Evolutionary conservation across 2,113 vertebrate species (phyloP).

Genomic region (Protobothrops mucrosquamatus): DNA sequence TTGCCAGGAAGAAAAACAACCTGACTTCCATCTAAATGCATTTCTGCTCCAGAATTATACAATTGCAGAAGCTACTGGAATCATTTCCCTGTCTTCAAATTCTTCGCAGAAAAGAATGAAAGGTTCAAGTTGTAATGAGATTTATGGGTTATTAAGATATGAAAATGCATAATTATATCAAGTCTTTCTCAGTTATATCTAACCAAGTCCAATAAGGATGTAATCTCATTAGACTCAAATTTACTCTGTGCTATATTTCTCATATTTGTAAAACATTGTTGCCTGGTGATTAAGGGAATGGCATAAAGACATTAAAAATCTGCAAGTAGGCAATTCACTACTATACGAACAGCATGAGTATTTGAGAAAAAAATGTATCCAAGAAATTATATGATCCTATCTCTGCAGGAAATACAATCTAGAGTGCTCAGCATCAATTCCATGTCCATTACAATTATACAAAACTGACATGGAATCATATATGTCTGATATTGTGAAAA

Average conservation of each 20-base stretch:
- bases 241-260: conserved; percentile 46
- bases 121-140: conserved; percentile 35
- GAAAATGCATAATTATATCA: conserved; percentile 41
- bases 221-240: conserved; percentile 58
- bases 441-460: background rate
- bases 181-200: conserved; percentile 27
- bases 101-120: background rate
- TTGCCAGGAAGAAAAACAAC: background rate
- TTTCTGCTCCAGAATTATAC: background rate
- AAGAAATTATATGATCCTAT: conserved; percentile 13
- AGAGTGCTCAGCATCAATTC: conserved; percentile 40
- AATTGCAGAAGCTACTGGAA: background rate
- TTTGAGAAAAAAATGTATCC: conserved; percentile 41
- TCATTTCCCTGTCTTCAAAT: background rate
- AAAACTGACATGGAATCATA: conserved; percentile 18
- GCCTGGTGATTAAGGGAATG: conserved; percentile 37
- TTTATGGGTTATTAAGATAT: conserved; percentile 46
- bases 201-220: conserved; percentile 49
- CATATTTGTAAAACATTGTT: conserved; percentile 42
- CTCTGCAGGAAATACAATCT: conserved; percentile 10
- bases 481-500: conserved; percentile 13
- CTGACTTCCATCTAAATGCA: background rate
- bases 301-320: conserved; percentile 42
- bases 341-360: conserved; percentile 27
- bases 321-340: conserved; percentile 39